phyloP scores from a whole-genome alignment of 2,797 vertebrate genomes.

The Bufotes viridis region DNA sequence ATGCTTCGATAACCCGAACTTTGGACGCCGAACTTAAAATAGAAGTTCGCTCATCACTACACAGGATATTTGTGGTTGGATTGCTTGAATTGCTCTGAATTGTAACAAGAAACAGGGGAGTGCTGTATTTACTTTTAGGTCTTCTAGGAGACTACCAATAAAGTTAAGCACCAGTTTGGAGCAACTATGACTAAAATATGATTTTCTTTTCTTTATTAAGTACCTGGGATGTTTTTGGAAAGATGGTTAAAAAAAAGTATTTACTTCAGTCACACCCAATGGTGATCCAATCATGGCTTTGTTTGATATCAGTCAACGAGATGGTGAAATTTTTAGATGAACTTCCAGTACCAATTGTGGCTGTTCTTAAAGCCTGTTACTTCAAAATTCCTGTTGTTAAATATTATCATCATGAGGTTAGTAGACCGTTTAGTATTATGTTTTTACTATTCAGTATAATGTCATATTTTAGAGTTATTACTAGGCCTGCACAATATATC shows the following conservation, averaged over 20 bases:
- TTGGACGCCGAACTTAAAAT: too few species aligned
- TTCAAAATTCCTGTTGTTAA: conserved; percentile 16
- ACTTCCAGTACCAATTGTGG: conserved; percentile 70
- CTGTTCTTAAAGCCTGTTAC: conserved; percentile 69
- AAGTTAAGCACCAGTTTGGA: not conserved
- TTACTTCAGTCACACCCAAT: conserved; percentile 76
- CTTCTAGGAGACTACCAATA: too few species aligned
- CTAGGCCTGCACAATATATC: too few species aligned
- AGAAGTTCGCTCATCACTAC: too few species aligned
- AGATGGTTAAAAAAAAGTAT: conserved; percentile 69
- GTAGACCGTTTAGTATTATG: conserved; percentile 51
- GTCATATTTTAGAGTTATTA: too few species aligned
- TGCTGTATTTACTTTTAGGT: too few species aligned
- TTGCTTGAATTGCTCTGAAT: too few species aligned
- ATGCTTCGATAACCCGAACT: too few species aligned
- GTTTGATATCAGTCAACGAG: conserved; percentile 71
- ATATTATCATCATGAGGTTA: conserved; percentile 13
- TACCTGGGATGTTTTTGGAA: conserved; percentile 69
- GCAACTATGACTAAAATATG: not conserved
- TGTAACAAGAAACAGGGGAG: too few species aligned
- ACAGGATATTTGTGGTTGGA: too few species aligned
- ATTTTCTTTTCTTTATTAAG: conserved; percentile 18
- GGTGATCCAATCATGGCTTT: conserved; percentile 81
- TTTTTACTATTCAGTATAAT: not conserved
- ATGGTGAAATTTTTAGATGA: conserved; percentile 68